Evolutionary conservation across 2,797 vertebrate genomes (phyloP), one percentile per base, ranked within the genome.

Genomic region (Cygnus olor): DNA sequence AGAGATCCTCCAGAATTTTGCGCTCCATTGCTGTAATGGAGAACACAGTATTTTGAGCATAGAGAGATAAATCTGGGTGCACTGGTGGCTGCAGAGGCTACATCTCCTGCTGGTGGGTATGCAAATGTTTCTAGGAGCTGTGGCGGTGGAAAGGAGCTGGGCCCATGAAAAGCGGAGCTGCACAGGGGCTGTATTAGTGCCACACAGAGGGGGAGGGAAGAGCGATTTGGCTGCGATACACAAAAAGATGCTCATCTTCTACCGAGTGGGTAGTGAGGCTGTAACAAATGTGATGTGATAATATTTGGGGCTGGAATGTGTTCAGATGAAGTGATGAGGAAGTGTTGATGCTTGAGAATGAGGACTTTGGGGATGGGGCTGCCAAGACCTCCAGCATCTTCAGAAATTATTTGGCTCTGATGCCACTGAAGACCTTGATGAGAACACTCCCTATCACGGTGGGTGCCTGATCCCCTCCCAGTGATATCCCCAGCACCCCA

Each of bases 401-500:
- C 83, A 87, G 51, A 51, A 68, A 44, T 8, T 56, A 4, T 57
- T 11, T 85, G 65, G 53, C 14, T 47, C 27, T 2, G 7, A 36
- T 44, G 60, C 21, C 40, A 10, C 13, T 57, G 60, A 38, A 30
- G 74, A 30, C 18, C 24, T 9, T 15, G 5, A 18, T 2, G 49
- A 82, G 51, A 71, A 70, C 53, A 53, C 1, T 9, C 2, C 9
- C 18, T 68, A 28, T 74, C 27, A 34, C 1, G 1, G 17, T 65
- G 30, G 1, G 8, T 30, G 57, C 12, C 7, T 2, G 1, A 21
- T 58, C n/a, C 34, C 12, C 36, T 61, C 28, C 27, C 44, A 42
- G 74, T 0, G 0, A 11, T 16, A 32, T 42, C n/a, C 34, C 49
- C 3, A 0, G 22, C 1, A 53, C 25, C 27, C 51, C 51, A 15